phyloP scores from a whole-genome alignment of 2,888 invertebrate genomes.

The Mylabris sibirica region DNA sequence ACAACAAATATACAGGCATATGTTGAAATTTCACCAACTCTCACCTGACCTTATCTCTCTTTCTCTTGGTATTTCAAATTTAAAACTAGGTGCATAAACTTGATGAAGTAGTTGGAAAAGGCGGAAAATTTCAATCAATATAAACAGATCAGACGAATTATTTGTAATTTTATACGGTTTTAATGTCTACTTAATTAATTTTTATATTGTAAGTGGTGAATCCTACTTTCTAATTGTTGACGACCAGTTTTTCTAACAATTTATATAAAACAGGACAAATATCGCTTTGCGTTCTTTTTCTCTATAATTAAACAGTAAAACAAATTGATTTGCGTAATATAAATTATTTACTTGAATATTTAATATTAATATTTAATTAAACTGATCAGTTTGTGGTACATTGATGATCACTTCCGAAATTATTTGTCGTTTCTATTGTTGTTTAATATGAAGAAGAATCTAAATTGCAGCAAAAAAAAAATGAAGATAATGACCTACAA shows the following conservation, averaged over 20 bases:
- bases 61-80: neutral
- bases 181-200: neutral
- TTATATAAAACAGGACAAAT: neutral
- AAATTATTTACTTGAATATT: neutral
- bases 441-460: neutral
- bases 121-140: neutral
- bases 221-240: constrained; percentile 10
- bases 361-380: neutral
- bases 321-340: neutral
- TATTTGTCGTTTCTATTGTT: neutral
- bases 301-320: neutral
- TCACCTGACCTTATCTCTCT: constrained; percentile 7
- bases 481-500: neutral
- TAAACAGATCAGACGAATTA: neutral
- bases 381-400: neutral
- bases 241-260: neutral
- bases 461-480: neutral
- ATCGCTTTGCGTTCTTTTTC: neutral
- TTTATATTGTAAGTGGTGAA: neutral
- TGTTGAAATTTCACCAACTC: constrained; percentile 6
- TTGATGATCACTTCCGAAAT: neutral
- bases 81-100: neutral
- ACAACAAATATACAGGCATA: neutral
- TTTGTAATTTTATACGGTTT: neutral
- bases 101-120: neutral